A percentile compares a stretch with the other conserved stretches of the same genome.
Conservation (phyloP, 53 echinoderm and acorn worm species). For the Stichopus horrens region DNA sequence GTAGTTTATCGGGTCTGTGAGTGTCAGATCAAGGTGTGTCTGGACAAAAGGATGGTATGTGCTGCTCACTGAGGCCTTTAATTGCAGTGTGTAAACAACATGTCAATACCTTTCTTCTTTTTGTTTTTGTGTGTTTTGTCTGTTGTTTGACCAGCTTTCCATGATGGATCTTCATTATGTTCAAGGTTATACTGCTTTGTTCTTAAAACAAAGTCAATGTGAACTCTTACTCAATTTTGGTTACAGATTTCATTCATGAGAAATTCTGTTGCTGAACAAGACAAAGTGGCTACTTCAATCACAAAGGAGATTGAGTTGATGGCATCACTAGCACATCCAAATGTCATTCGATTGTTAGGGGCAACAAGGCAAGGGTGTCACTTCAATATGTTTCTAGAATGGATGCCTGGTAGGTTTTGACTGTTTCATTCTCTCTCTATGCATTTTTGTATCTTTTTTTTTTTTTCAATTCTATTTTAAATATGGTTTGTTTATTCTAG, state of each 20-base stretch:
- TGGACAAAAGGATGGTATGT: too few species aligned
- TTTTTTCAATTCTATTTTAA: too few species aligned
- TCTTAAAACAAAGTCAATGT: background rate
- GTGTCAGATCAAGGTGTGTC: too few species aligned
- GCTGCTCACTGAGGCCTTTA: too few species aligned
- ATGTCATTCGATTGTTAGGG: constrained; percentile 87
- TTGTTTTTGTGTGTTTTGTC: background rate
- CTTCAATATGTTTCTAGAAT: constrained; percentile 94
- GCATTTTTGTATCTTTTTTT: too few species aligned
- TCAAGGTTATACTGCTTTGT: background rate
- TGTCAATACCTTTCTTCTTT: background rate
- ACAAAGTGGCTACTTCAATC: constrained; percentile 71
- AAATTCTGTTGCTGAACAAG: constrained; percentile 77
- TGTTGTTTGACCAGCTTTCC: background rate
- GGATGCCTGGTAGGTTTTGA: constrained; percentile 84
- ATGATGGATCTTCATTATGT: too few species aligned
- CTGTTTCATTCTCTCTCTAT: too few species aligned
- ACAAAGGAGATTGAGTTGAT: constrained; percentile 81
- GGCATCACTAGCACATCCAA: constrained; percentile 80
- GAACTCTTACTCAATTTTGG: background rate
- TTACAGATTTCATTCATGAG: constrained; percentile 86
- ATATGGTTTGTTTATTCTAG: too few species aligned
- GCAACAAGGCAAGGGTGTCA: constrained; percentile 91
- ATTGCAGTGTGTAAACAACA: too few species aligned
- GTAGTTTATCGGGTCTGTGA: too few species aligned